Evolutionary conservation across 2,797 vertebrate species (phyloP), one percentile per base, ranked within the genome.

Genomic region (Phrynocephalus vlangalii): DNA sequence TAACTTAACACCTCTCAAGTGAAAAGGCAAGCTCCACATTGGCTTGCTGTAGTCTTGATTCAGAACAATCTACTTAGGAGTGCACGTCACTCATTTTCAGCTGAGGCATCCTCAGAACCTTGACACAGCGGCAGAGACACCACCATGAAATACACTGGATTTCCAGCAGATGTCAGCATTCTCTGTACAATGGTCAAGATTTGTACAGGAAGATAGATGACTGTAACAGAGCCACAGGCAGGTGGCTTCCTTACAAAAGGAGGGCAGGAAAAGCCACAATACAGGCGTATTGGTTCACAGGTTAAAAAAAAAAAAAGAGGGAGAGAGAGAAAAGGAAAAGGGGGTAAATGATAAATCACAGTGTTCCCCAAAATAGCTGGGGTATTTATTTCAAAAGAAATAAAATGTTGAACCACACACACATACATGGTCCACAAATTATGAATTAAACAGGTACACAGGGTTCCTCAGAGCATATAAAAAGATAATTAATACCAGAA

Each of bases 231-330:
- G 66, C 82, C 48, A 63, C 82, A 22, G 1, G 22, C 18, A 60
- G 11, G 16, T n/a, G 75, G 28, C 30, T 73, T 52, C 30, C 6
- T 6, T 13, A 63, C 56, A 67, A 90, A 66, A 22, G 15, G 56
- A 79, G 52, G 52, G 11, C 0, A 0, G 76, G 72, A 71, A 52
- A 78, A 81, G 18, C 60, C 89, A 91, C 67, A 84, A 30, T 84
- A 78, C 26, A 73, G n/a, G 82, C 87, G 30, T 70, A 16, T 89
- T 96, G 96, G 96, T 96, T 96, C 94, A 93, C 94, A 95, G 92
- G 92, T 94, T 33, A 85, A 88, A 92, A 89, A 77, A 84, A 60
- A 9, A 60, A 84, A 60, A 10, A 60, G 15, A 60, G 15, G 56
- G 56, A 16, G 56, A 10, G 56, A 60, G 56, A 16, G 56, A 60